Conservation (phyloP, 2,797 vertebrate genomes). For the Pantherophis vulpinus region DNA sequence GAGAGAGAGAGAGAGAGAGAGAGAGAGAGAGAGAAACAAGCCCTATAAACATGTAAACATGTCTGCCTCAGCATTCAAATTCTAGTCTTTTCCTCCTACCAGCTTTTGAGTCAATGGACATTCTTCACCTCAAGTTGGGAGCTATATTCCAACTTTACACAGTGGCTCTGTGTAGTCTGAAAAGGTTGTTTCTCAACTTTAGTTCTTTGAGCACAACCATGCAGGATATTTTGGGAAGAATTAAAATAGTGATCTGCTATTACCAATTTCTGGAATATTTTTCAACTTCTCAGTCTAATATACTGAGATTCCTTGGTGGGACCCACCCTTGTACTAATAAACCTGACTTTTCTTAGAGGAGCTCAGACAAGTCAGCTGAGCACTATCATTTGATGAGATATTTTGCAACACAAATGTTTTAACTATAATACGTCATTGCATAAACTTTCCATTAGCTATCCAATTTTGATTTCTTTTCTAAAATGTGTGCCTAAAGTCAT, state of each 20-base stretch:
- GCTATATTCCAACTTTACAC: not conserved
- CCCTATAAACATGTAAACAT: not conserved
- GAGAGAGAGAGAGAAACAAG: no score
- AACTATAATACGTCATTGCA: not conserved
- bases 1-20: no score
- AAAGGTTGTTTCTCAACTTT: not conserved
- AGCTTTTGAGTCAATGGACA: not conserved
- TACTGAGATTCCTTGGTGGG: not conserved
- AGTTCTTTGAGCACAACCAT: not conserved
- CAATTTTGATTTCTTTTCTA: not conserved
- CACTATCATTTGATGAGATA: not conserved
- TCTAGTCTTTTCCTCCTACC: not conserved
- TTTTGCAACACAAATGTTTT: not conserved
- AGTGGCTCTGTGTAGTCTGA: not conserved
- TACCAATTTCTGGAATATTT: not conserved
- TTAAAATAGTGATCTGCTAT: not conserved
- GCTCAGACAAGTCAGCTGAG: not conserved
- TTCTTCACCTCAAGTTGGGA: not conserved
- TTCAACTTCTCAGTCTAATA: not conserved
- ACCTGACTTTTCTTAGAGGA: not conserved
- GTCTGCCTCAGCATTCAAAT: not conserved
- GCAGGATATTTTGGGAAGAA: not conserved
- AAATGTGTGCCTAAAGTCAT: not conserved
- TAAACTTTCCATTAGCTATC: not conserved
- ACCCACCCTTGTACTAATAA: not conserved